Evolutionary conservation across 2,113 vertebrate species (phyloP).

Genomic region (Spizaetus ornatus): DNA sequence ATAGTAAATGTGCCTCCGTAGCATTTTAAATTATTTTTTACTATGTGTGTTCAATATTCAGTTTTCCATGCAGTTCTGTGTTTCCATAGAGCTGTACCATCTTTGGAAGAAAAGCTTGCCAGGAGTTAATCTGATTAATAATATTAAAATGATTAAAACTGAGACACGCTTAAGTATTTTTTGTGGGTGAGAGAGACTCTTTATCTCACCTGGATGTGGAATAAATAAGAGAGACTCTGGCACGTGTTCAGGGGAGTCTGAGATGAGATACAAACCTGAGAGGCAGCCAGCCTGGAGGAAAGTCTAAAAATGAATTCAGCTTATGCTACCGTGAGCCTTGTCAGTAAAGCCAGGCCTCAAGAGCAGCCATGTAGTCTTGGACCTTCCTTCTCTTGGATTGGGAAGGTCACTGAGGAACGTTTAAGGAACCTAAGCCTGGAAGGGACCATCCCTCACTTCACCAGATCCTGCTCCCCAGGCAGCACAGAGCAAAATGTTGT

Average conservation of each 20-base stretch:
- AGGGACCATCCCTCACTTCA: background rate
- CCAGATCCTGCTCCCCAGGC: background rate
- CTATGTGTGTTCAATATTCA: background rate
- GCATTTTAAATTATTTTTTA: background rate
- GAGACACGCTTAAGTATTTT: background rate
- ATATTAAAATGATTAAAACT: background rate
- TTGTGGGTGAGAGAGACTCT: background rate
- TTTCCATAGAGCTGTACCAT: background rate
- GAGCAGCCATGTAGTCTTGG: background rate
- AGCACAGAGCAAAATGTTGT: background rate
- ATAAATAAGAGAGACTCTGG: background rate
- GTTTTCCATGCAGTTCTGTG: background rate
- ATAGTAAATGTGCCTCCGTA: background rate
- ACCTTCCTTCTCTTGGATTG: background rate
- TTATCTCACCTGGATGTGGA: background rate
- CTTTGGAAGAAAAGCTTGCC: background rate
- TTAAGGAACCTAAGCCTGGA: background rate
- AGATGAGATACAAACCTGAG: background rate
- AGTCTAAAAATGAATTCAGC: background rate
- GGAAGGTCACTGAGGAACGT: background rate
- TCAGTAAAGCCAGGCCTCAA: background rate
- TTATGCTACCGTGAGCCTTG: background rate
- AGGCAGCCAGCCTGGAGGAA: background rate
- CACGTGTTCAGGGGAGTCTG: fast-evolving
- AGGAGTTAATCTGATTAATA: constrained; percentile 3